Evolutionary conservation across 2,797 vertebrate species (phyloP).

Genomic region (Spinus olivaceus): DNA sequence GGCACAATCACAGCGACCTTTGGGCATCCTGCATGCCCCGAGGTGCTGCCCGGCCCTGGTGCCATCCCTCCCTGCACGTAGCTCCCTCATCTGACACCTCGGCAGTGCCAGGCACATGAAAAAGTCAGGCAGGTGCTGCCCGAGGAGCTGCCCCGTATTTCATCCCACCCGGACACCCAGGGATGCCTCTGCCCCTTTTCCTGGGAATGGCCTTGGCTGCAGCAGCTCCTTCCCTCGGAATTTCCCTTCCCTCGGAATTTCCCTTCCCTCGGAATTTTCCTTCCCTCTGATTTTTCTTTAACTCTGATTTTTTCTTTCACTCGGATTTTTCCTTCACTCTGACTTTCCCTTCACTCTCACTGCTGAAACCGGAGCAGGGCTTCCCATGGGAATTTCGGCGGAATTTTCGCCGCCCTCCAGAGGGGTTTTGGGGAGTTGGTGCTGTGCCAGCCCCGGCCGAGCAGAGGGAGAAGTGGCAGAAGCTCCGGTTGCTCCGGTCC

Average conservation of each 20-base stretch:
- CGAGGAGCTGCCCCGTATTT: not conserved
- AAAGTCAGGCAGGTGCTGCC: slow-evolving; percentile 66
- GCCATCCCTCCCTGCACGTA: not conserved
- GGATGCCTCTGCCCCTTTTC: not conserved
- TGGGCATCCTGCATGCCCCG: not conserved
- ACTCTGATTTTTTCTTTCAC: too few species aligned
- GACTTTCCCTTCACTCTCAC: not conserved
- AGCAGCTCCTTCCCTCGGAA: not conserved
- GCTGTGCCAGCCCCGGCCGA: not conserved
- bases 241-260: not conserved
- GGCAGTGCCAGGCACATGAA: slow-evolving; percentile 27
- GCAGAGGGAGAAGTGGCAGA: not conserved
- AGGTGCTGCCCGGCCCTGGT: not conserved
- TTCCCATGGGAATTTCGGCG: accelerated
- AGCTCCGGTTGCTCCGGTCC: not conserved
- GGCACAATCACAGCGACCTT: not conserved
- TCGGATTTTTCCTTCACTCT: not conserved
- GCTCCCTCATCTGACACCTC: slow-evolving; percentile 8
- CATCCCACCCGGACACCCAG: not conserved
- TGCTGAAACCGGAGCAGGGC: not conserved
- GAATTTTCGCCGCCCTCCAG: not conserved
- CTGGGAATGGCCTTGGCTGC: accelerated
- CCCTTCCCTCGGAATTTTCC: accelerated
- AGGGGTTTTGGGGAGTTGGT: not conserved
- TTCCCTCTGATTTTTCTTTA: accelerated